Evolutionary conservation across 2,888 invertebrate species (phyloP).

Genomic region (Chrysomela aeneicollis): DNA sequence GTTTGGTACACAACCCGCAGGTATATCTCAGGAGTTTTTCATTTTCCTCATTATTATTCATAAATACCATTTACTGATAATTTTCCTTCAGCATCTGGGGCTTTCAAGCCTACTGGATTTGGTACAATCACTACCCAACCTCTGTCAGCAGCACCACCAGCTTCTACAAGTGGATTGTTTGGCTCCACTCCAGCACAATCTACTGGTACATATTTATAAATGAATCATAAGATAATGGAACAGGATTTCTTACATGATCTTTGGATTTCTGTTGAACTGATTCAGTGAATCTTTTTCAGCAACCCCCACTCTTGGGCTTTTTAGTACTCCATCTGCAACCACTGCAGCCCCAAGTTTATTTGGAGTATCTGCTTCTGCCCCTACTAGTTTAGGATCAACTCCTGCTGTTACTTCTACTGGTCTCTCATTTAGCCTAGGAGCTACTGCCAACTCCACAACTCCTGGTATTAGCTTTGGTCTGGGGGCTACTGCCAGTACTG

Average conservation of each 20-base stretch:
- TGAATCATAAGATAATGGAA: no score
- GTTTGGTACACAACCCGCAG: slow-evolving; percentile 46
- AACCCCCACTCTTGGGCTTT: slow-evolving; percentile 9
- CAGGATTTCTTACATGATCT: no score
- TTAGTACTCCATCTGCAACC: slow-evolving; percentile 10
- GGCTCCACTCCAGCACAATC: slow-evolving; percentile 4
- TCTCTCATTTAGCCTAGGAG: slow-evolving; percentile 29
- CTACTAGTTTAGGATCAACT: slow-evolving; percentile 18
- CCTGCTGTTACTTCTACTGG: slow-evolving; percentile 12
- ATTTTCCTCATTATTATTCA: neutral
- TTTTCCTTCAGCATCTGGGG: slow-evolving; percentile 44
- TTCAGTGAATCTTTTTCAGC: slow-evolving; percentile 4
- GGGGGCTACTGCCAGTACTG: slow-evolving; percentile 30
- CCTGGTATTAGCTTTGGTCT: slow-evolving; percentile 31
- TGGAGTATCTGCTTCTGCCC: slow-evolving; percentile 12
- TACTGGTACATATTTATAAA: neutral
- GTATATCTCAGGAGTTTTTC: neutral
- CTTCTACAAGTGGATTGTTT: slow-evolving; percentile 12
- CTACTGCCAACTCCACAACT: slow-evolving; percentile 24
- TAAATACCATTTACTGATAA: neutral
- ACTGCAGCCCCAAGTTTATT: slow-evolving; percentile 24
- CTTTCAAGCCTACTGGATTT: slow-evolving; percentile 19
- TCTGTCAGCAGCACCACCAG: slow-evolving; percentile 14
- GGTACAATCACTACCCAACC: neutral
- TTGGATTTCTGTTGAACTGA: no score